These are phyloP conservation scores for Conistra vaccinii DNA, from an alignment of 2,888 invertebrate genomes.

Conservation along the genomic window DNA sequence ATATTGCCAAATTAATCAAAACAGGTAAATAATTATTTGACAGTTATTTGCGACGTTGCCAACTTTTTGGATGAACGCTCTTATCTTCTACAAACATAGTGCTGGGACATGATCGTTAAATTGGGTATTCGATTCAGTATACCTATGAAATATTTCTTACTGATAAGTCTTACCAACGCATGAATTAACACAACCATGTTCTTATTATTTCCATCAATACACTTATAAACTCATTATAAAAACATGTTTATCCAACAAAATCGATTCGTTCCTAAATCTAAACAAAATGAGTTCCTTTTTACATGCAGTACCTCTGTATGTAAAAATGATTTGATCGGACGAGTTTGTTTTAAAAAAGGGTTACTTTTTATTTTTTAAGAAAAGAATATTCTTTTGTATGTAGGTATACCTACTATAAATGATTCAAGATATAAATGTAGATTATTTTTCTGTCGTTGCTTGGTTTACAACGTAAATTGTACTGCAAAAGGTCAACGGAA, in stretches of 20 bases:
- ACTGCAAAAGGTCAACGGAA: background rate
- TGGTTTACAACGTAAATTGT: background rate
- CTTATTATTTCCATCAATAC: background rate
- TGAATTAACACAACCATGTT: background rate
- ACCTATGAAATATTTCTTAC: background rate
- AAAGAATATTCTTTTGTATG: background rate
- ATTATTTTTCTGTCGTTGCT: background rate
- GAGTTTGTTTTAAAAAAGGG: background rate
- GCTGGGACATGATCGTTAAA: constrained; percentile 10
- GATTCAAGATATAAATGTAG: background rate
- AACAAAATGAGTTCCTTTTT: background rate
- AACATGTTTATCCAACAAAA: background rate
- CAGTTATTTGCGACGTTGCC: too few relatives aligned
- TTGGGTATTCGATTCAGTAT: too few relatives aligned
- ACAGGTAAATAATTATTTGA: too few relatives aligned
- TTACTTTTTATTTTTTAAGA: background rate
- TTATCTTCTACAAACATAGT: constrained; percentile 13
- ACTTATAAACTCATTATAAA: background rate
- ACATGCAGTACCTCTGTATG: background rate
- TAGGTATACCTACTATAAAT: too few relatives aligned
- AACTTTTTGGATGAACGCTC: too few relatives aligned
- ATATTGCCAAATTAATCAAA: too few relatives aligned
- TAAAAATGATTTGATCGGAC: background rate
- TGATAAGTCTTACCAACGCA: background rate
- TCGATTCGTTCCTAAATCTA: constrained; percentile 3